Evolutionary conservation across 2,113 vertebrate genomes (phyloP).

Genomic region (Orthochromis malagaraziensis): DNA sequence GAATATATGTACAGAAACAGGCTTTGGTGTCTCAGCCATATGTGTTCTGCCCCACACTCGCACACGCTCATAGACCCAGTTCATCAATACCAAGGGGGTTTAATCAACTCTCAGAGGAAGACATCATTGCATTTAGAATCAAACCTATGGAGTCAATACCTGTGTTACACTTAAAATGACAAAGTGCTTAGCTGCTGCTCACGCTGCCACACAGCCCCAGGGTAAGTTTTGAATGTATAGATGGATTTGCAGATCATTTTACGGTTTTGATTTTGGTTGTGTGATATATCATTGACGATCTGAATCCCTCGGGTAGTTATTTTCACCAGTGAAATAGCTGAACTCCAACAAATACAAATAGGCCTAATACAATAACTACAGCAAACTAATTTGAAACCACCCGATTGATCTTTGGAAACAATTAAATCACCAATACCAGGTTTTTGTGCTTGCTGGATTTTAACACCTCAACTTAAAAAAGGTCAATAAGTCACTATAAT

Average conservation of each 20-base stretch:
- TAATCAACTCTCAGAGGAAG: constrained; percentile 73
- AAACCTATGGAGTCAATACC: constrained; percentile 75
- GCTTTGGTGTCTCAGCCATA: neutral
- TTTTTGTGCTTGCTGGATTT: constrained; percentile 29
- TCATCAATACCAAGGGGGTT: constrained; percentile 70
- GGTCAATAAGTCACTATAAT: constrained; percentile 6
- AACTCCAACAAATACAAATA: neutral
- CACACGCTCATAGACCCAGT: neutral
- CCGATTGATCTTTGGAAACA: constrained; percentile 9
- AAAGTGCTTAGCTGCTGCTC: constrained; percentile 55
- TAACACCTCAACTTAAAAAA: constrained; percentile 29
- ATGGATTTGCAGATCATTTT: constrained; percentile 30
- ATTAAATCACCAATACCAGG: constrained; percentile 36
- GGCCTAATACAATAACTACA: neutral
- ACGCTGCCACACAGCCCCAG: constrained; percentile 36
- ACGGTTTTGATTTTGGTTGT: constrained; percentile 36
- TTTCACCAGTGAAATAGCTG: constrained; percentile 28
- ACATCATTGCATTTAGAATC: constrained; percentile 74
- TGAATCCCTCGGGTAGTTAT: constrained; percentile 12
- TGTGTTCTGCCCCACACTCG: neutral
- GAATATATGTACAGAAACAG: constrained; percentile 13
- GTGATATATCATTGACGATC: constrained; percentile 27
- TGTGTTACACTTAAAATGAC: constrained; percentile 70
- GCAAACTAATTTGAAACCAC: constrained; percentile 18
- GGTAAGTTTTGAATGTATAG: constrained; percentile 41